Conservation (phyloP, 2,797 vertebrate species). For the Hybognathus amarus region DNA sequence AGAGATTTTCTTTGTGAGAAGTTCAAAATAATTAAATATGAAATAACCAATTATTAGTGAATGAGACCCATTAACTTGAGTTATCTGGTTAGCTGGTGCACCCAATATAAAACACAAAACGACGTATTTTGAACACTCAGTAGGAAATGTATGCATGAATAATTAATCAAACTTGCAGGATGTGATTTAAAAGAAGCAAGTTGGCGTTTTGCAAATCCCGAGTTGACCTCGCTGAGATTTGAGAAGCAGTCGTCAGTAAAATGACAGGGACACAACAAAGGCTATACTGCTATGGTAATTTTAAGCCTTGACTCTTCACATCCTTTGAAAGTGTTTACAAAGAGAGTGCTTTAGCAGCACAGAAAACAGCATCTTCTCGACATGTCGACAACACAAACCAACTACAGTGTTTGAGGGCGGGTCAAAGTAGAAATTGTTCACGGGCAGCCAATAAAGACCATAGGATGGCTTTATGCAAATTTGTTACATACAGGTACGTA, state of each 20-base stretch:
- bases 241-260: not conserved
- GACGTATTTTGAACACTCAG: not conserved
- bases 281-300: not conserved
- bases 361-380: not conserved
- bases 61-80: not conserved
- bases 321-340: not conserved
- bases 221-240: not conserved
- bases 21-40: not conserved
- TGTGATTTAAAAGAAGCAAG: not conserved
- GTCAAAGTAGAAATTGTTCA: not conserved
- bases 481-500: not conserved
- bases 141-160: not conserved
- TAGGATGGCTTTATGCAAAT: not conserved
- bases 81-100: not conserved
- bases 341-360: not conserved
- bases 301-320: not conserved
- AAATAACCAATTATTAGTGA: not conserved
- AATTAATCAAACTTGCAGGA: not conserved
- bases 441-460: not conserved
- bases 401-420: slow-evolving; percentile 1
- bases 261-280: not conserved
- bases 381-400: not conserved
- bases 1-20: not conserved
- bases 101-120: not conserved
- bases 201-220: not conserved